Evolutionary conservation across 2,113 vertebrate genomes (phyloP).

Genomic region (Hypomesus transpacificus): DNA sequence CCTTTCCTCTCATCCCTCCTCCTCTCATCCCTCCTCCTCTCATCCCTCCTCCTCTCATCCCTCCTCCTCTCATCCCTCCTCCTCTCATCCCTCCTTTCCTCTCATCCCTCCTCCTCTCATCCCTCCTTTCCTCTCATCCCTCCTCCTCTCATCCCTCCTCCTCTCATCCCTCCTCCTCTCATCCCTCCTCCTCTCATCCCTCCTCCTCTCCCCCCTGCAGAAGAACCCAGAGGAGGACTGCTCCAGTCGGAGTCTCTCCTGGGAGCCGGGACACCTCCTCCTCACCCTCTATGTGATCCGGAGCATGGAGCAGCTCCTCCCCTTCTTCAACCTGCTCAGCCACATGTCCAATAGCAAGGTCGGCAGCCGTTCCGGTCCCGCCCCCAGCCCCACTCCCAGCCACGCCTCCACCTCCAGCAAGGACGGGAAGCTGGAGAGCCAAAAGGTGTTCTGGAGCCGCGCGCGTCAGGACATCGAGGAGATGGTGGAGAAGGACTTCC

Average conservation of each 20-base stretch:
- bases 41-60: neutral
- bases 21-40: too few species aligned
- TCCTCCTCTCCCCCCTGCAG: constrained; percentile 54
- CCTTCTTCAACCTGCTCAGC: constrained; percentile 95
- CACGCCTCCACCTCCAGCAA: constrained; percentile 78
- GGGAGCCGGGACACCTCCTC: constrained; percentile 91
- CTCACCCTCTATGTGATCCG: constrained; percentile 89
- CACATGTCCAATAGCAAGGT: constrained; percentile 96
- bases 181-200: neutral
- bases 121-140: neutral
- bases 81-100: neutral
- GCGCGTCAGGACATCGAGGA: constrained; percentile 96
- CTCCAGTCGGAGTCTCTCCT: constrained; percentile 80
- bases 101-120: neutral
- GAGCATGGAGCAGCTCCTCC: constrained; percentile 95
- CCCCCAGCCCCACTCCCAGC: constrained; percentile 75
- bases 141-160: neutral
- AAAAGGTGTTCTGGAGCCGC: constrained; percentile 91
- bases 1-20: too few species aligned
- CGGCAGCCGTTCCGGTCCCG: constrained; percentile 81
- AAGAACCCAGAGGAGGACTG: constrained; percentile 94
- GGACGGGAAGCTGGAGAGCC: constrained; percentile 90
- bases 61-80: neutral
- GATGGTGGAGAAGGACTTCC: constrained; percentile 97
- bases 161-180: neutral